Base-by-base conservation (phyloP, 2,888 invertebrate genomes). In the Tachina grossa region DNA sequence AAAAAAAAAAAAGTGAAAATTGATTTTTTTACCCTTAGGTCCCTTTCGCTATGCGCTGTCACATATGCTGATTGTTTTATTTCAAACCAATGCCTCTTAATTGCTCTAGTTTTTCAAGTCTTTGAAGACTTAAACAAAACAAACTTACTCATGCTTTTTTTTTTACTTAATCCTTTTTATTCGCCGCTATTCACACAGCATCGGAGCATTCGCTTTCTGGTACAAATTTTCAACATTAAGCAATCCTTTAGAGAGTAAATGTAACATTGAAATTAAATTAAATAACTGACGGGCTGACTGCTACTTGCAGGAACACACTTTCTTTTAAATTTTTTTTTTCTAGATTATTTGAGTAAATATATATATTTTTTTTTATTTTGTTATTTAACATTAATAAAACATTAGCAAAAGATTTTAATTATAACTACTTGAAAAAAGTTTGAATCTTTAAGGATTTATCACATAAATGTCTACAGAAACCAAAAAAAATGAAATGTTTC, bases 391-490 rank as follows among this genome's bases (percentile, higher is more conserved):
- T 68, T 81, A 75, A 55, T n/a, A 69, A 57, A 83, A 77, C 59
- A 69, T 53, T 63, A 59, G 84, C 22, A 80, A 55, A 74, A 75
- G 68, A 66, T 84, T 85, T 85, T 85, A 85, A 85, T 85, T 85
- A 85, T 69, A 81, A 74, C 81, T 74, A 51, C 72, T 76, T 82
- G 65, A 43, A 78, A 82, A 74, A 49, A 84, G 78, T 78, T 81
- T 68, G 74, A 85, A 68, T 82, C 85, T 85, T 82, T 82, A 82
- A 82, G 85, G 81, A 85, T 82, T 82, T 78, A 75, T 78, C 72
- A 57, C n/a, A 68, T 39, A 41, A 82, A 78, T 63, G 81, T 84
- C 76, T 80, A 61, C 76, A 79, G 80, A 53, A 53, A 53, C 41
- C n/a, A n/a, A 53, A 53, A 53, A 51, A 39, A 47, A 61, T 22